Evolutionary conservation across 2,797 vertebrate genomes (phyloP), one percentile per base, ranked within the genome.

Genomic region (Pelobates cultripes): DNA sequence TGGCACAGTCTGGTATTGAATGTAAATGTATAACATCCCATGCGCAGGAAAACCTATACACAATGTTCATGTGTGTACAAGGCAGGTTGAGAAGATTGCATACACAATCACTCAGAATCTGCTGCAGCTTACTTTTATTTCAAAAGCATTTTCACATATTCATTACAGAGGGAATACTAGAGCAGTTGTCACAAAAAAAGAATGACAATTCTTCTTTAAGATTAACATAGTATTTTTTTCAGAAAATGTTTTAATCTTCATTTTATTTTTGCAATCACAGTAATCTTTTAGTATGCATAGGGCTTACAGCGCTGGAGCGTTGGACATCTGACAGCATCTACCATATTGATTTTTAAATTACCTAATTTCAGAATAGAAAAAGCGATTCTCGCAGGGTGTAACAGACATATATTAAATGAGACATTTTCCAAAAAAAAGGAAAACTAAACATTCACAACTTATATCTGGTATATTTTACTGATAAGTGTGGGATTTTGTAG

Each of bases 341-440:
- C 73, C 10, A 5, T 63, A 70, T 75, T 63, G 73, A 81, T 76
- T 80, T 69, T 69, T 69, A 75, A 74, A 80, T 80, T 57, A 63
- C 45, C 53, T 80, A 14, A 12, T 74, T 44, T 53, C 43, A 73
- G 40, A 73, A 40, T 64, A 47, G 7, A 53, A 44, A 42, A 55
- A 2, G 12, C 43, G 4, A 10, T 41, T 45, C 73, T 70, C 12
- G 9, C 17, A 67, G n/a, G 44, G 15, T 7, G 47, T 44, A 4
- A 4, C 8, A 63, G 66, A 42, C 8, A 17, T 42, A 69, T 53
- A 77, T 77, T 51, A 69, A 42, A 69, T 14, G 40, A 10, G 75
- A 69, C 75, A 69, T 3, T 8, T 64, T 64, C n/a, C 14, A n/a
- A 7, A 6, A 53, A 14, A 5, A 5, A 2, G 3, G 3, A 70